phyloP scores from a whole-genome alignment of 2,888 invertebrate genomes.

The Tuta absoluta region DNA sequence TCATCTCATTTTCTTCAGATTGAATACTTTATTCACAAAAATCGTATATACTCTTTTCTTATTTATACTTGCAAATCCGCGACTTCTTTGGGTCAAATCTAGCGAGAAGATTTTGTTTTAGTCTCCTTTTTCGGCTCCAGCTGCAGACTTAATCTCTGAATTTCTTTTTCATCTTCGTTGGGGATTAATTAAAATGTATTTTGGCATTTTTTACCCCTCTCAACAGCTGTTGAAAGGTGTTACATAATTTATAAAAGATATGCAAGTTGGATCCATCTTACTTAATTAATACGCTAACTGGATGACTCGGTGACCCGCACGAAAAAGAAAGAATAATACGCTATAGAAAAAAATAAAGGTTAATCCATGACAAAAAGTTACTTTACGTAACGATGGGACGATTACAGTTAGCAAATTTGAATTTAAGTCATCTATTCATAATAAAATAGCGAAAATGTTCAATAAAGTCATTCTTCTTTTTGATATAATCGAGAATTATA shows the following conservation, averaged over 20 bases:
- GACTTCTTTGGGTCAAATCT: slow-evolving; percentile 41
- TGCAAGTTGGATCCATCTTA: neutral
- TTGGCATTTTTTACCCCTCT: slow-evolving; percentile 14
- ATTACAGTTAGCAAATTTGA: too few species aligned
- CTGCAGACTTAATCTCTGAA: slow-evolving; percentile 23
- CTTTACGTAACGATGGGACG: too few species aligned
- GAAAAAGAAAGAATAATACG: neutral
- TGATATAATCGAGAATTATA: too few species aligned
- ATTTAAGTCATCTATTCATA: too few species aligned
- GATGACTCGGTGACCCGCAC: too few species aligned
- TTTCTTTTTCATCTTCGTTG: slow-evolving; percentile 15
- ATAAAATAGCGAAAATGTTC: too few species aligned
- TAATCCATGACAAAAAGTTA: too few species aligned
- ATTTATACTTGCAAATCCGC: slow-evolving; percentile 53
- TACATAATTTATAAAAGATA: slow-evolving; percentile 2
- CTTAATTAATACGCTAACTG: neutral
- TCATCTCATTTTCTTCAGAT: slow-evolving; percentile 45
- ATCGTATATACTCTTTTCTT: slow-evolving; percentile 53
- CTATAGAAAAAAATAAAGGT: neutral
- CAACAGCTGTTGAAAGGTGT: slow-evolving; percentile 12
- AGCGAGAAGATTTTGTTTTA: slow-evolving; percentile 41
- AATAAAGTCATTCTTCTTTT: too few species aligned
- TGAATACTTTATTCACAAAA: slow-evolving; percentile 57
- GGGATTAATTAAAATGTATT: slow-evolving; percentile 26
- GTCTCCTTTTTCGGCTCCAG: slow-evolving; percentile 34